A percentile compares a stretch with the other conserved stretches of the same genome.
Conservation (phyloP, 2,113 vertebrate genomes). For the Boleophthalmus pectinirostris region DNA sequence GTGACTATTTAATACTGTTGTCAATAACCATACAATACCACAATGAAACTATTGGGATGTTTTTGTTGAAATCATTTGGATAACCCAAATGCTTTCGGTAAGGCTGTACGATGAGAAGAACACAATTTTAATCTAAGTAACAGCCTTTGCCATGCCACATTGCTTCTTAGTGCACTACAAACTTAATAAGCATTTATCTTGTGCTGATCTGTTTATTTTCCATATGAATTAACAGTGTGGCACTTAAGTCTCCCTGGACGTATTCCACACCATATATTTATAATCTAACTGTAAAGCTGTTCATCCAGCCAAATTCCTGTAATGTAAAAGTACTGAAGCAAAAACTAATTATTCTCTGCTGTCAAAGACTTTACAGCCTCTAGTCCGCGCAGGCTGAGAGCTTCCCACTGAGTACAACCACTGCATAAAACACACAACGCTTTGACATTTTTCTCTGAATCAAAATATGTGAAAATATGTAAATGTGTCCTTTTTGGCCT, state of each 20-base stretch:
- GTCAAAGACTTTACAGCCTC: background rate
- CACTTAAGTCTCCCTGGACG: background rate
- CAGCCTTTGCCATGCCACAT: background rate
- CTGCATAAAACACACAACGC: background rate
- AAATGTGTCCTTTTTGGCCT: conserved; percentile 5
- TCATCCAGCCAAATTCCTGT: conserved; percentile 2
- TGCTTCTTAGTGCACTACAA: background rate
- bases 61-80: background rate
- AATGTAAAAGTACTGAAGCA: background rate
- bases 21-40: too few relatives aligned
- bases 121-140: background rate
- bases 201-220: conserved; percentile 6
- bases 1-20: too few relatives aligned
- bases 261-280: background rate
- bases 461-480: background rate
- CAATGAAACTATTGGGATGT: background rate
- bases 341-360: conserved; percentile 1
- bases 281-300: background rate
- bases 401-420: background rate
- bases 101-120: background rate
- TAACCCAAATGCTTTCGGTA: background rate
- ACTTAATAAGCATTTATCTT: conserved; percentile 8
- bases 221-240: background rate
- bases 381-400: background rate
- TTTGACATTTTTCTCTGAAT: conserved; percentile 1